phyloP scores from a whole-genome alignment of 2,888 invertebrate genomes.

The Thera britannica region DNA sequence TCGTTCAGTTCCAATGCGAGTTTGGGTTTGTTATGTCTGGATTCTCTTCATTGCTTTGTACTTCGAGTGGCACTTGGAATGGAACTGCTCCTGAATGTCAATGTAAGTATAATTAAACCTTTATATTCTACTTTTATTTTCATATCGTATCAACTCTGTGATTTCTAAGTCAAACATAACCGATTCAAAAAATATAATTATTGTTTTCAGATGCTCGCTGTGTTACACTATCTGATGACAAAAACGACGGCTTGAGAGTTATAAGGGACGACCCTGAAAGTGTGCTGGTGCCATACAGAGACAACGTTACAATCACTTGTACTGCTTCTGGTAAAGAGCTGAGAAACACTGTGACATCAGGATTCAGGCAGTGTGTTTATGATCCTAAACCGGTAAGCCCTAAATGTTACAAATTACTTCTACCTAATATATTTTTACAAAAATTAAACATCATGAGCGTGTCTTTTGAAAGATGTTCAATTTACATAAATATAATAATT shows the following conservation, averaged over 20 bases:
- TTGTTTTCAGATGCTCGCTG: conserved; percentile 91
- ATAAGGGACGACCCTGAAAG: conserved; percentile 92
- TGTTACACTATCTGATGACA: conserved; percentile 94
- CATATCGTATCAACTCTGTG: too few species aligned
- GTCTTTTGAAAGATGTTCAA: not conserved
- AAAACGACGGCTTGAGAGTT: conserved; percentile 92
- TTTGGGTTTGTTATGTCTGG: conserved; percentile 97
- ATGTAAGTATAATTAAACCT: conserved; percentile 85
- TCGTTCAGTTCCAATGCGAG: conserved; percentile 95
- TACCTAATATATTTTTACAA: too few species aligned
- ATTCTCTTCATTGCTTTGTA: conserved; percentile 93
- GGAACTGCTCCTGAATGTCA: conserved; percentile 96
- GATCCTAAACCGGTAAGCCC: conserved; percentile 92
- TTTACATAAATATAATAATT: not conserved
- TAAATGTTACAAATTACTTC: not conserved
- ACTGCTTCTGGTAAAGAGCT: conserved; percentile 90
- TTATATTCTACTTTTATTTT: too few species aligned
- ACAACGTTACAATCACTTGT: conserved; percentile 95
- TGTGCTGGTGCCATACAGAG: conserved; percentile 94
- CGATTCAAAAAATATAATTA: too few species aligned
- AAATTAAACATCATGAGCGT: too few species aligned
- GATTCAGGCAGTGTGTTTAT: conserved; percentile 97
- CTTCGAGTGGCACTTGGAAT: conserved; percentile 96
- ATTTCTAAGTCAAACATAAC: too few species aligned
- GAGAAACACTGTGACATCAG: conserved; percentile 91